A percentile compares a stretch with the other conserved stretches of the same genome.
Conservation (phyloP, 2,113 vertebrate genomes). For the Salvelinus sp. region DNA sequence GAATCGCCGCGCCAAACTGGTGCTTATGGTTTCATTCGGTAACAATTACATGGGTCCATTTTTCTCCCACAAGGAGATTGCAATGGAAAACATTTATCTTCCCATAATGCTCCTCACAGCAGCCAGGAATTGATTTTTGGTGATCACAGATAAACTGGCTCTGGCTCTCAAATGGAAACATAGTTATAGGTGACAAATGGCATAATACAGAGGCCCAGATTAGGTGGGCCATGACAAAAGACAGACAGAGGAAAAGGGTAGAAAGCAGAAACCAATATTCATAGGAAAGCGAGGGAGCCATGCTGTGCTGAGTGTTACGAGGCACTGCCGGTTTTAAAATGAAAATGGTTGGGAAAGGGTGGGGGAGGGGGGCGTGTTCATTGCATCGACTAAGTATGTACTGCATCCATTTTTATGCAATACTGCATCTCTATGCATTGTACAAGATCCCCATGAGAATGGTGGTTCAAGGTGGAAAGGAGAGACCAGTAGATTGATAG, state of each 20-base stretch:
- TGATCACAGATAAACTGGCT: conserved; percentile 42
- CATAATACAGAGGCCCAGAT: conserved; percentile 15
- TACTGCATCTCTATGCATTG: neutral
- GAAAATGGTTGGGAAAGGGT: too few species aligned
- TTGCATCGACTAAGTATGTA: too few species aligned
- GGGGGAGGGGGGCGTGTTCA: too few species aligned
- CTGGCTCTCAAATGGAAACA: conserved; percentile 15
- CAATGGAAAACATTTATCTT: conserved; percentile 24
- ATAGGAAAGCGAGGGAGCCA: too few species aligned
- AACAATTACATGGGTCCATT: conserved; percentile 21
- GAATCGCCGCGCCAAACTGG: neutral
- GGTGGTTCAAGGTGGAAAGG: neutral
- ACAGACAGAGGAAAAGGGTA: neutral
- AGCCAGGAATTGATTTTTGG: conserved; percentile 34
- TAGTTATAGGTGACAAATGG: conserved; percentile 28
- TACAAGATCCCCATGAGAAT: conserved; percentile 11
- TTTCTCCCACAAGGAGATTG: conserved; percentile 19
- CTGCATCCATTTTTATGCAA: too few species aligned
- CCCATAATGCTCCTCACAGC: conserved; percentile 32
- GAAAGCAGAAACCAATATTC: neutral
- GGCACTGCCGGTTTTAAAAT: too few species aligned
- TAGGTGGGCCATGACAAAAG: neutral
- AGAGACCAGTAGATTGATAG: neutral
- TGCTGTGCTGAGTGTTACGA: too few species aligned
- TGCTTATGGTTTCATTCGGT: neutral